Evolutionary conservation across 2,888 invertebrate genomes (phyloP).

Genomic region (Selenia dentaria): DNA sequence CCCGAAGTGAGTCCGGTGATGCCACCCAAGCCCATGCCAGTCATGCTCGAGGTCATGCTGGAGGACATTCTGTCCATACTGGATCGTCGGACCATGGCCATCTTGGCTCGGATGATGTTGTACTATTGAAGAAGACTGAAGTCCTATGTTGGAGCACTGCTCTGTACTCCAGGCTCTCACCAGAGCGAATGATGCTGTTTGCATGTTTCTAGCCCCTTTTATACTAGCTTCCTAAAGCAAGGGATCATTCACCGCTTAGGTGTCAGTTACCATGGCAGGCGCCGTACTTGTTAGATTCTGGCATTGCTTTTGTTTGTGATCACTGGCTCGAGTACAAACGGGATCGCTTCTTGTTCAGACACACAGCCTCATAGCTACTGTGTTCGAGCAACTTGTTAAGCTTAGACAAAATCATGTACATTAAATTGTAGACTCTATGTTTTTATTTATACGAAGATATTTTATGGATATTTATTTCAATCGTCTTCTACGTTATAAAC

Average conservation of each 20-base stretch:
- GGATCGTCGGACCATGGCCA: slow-evolving; percentile 73
- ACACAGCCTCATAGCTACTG: slow-evolving; percentile 29
- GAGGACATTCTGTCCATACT: slow-evolving; percentile 82
- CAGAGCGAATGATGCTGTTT: slow-evolving; percentile 73
- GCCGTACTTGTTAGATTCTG: slow-evolving; percentile 59
- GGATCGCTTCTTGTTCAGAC: slow-evolving; percentile 37
- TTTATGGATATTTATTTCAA: too few species aligned
- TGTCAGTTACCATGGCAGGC: slow-evolving; percentile 67
- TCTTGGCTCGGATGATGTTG: slow-evolving; percentile 45
- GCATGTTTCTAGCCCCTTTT: slow-evolving; percentile 51
- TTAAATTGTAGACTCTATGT: too few species aligned
- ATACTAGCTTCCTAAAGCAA: slow-evolving; percentile 47
- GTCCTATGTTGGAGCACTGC: slow-evolving; percentile 54
- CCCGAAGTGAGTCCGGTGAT: slow-evolving; percentile 74
- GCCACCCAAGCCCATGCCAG: slow-evolving; percentile 79
- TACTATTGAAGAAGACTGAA: slow-evolving; percentile 33
- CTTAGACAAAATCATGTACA: slow-evolving; percentile 4
- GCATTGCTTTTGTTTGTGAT: slow-evolving; percentile 60
- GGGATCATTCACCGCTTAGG: slow-evolving; percentile 67
- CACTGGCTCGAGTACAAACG: slow-evolving; percentile 63
- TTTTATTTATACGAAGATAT: too few species aligned
- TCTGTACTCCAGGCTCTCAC: slow-evolving; percentile 70
- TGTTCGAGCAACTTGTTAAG: slow-evolving; percentile 15
- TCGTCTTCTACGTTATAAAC: too few species aligned
- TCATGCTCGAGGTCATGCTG: slow-evolving; percentile 81